Conservation (phyloP, 2,797 vertebrate genomes). For the Leucoraja ocellata region DNA sequence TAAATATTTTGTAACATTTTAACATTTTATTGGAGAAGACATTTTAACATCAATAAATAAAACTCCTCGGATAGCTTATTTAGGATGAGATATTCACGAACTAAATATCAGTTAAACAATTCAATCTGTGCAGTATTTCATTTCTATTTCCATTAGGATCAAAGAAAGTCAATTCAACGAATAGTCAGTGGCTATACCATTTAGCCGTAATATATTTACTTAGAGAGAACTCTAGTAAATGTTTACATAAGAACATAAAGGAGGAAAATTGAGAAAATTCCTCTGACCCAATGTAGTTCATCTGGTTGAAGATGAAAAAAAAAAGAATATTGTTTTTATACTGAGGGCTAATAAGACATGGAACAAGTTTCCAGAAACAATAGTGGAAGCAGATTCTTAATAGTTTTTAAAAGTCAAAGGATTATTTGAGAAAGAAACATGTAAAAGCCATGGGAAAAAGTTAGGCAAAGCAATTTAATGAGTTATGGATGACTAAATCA, state of each 20-base stretch:
- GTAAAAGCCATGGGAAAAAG: not conserved
- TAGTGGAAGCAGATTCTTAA: not conserved
- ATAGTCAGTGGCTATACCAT: not conserved
- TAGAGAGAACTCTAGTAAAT: not conserved
- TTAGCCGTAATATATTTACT: not conserved
- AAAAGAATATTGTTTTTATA: not conserved
- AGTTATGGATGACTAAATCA: not conserved
- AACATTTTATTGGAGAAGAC: not conserved
- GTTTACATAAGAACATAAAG: not conserved
- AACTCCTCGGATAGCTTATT: not conserved
- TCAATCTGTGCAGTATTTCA: not conserved
- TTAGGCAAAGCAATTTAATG: not conserved
- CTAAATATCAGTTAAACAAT: not conserved
- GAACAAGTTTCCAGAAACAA: not conserved
- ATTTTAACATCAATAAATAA: too few relatives aligned
- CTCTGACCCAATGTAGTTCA: not conserved
- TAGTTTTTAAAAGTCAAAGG: not conserved
- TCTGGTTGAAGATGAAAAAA: not conserved
- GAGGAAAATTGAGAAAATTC: not conserved
- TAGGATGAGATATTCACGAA: not conserved
- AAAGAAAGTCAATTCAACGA: not conserved
- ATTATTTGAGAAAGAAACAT: not conserved
- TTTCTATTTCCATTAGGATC: not conserved
- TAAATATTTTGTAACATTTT: not conserved
- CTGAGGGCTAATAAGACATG: not conserved